Base-by-base conservation (phyloP, 2,113 vertebrate genomes). In the Neogale vison region DNA sequence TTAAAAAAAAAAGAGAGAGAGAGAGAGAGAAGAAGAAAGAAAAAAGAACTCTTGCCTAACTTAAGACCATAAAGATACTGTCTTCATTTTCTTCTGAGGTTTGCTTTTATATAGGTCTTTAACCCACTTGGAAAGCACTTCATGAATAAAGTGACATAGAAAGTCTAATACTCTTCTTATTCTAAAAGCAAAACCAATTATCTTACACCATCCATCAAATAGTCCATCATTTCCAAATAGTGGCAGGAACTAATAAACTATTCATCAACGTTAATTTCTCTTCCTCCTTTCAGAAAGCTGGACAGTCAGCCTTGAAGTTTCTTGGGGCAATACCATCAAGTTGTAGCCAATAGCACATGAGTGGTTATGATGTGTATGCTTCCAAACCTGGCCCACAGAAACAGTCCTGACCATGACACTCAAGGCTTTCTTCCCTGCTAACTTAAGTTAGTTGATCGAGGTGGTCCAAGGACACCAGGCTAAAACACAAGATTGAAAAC, bases 391-490 rank as follows among this genome's bases (percentile, higher is more conserved):
- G 36, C 7, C 26, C 17, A 1, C 0, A 0, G 24, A 52, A 82
- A 3, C 2, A 7, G 26, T 39, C 63, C 57, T 12, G 6, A 10
- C 26, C 0, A 6, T 3, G 3, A 2, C 0, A 11, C 47, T 18
- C 52, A 42, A 2, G 4, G 17, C 6, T 36, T 26, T 29, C 36
- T 10, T 67, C 57, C 39, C 26, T 23, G 45, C 14, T 7, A 24
- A 8, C 24, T 36, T 67, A n/a, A 39, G 39, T 13, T 23, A 6
- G 21, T 36, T 63, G 47, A 39, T 29, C 1, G 31, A 76, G 36
- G 7, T 13, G 23, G 24, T 61, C 59, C 24, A 61, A 61, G 59
- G 59, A 11, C 59, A 61, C 59, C 4, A 71, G 31, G 2, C 39
- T 88, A 17, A 47, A 74, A 23, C 21, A 12, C 4, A n/a, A 84